These are phyloP conservation scores for Sphinx pinastri DNA, from an alignment of 2,888 invertebrate species.

Conservation along the genomic window DNA sequence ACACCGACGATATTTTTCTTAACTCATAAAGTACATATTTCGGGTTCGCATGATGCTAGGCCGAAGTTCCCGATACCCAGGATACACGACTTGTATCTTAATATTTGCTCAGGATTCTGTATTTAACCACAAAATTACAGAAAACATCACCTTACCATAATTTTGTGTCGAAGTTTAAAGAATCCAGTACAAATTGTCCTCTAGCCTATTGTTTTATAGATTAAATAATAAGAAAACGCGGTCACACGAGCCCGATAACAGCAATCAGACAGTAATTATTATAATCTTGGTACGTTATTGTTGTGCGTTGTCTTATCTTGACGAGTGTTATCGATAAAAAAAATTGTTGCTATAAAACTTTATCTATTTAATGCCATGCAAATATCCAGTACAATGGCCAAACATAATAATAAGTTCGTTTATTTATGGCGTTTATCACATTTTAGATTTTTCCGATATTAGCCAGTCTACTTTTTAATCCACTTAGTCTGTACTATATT, in stretches of 20 bases:
- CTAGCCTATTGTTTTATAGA: neutral
- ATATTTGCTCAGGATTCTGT: no score
- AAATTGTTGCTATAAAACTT: conserved; percentile 36
- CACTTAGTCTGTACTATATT: no score
- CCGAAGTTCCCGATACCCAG: neutral
- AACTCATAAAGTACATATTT: neutral
- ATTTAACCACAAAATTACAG: no score
- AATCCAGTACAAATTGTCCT: no score
- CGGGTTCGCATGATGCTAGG: neutral
- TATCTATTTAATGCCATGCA: conserved; percentile 31
- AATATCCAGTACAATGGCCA: neutral
- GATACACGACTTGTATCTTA: neutral
- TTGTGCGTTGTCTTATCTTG: conserved; percentile 40
- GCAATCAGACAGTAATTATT: conserved; percentile 33
- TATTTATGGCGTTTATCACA: neutral
- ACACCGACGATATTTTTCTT: neutral
- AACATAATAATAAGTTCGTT: neutral
- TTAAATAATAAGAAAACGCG: conserved; percentile 28
- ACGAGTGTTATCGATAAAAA: conserved; percentile 30
- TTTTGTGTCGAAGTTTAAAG: neutral
- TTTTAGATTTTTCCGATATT: no score
- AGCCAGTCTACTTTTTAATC: no score
- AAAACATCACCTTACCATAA: neutral
- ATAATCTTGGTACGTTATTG: conserved; percentile 36
- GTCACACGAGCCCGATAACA: conserved; percentile 30